Base-by-base conservation (phyloP, 2,797 vertebrate species). In the Cetoscarus ocellatus region DNA sequence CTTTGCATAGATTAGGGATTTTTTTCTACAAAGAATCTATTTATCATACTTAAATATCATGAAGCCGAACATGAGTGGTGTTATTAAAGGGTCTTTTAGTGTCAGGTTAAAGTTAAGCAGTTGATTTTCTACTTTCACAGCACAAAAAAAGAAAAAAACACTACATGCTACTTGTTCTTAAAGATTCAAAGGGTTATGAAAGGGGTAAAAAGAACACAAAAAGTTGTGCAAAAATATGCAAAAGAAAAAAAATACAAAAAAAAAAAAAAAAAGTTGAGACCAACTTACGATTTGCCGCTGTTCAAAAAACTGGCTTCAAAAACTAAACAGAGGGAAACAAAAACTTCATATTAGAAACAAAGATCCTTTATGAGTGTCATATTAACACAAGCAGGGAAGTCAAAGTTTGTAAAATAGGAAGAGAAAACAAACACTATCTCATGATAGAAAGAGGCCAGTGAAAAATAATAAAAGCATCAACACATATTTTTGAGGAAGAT, bases 271-370 rank as follows among this genome's bases (percentile, higher is more conserved):
- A 65, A 13, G 62, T 85, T 76, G 80, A 91, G 85, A 88, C 85
- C 84, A 91, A 94, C 92, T 94, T 94, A 93, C 92, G 87, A 91
- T 92, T 91, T 75, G 87, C 56, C 3, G 92, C 59, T 40, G 90
- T 27, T 88, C 88, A 93, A 93, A 93, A 93, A 90, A 91, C 88
- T 72, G 84, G 84, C 91, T 83, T 93, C 85, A 92, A 91, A 93
- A 93, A 94, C 90, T 91, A 92, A 86, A 90, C 34, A 75, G 65
- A 79, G 73, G 66, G 70, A 88, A 91, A 83, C 74, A 87, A 90
- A 90, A 82, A 79, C 12, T 39, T 10, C 35, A 79, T 48, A 88
- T 92, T 91, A 92, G 89, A 91, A 70, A 84, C 63, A 42, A 85
- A 66, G 57, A 10, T 11, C 27, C 69, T 52, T 36, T 12, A 17